Conservation (phyloP, 2,888 invertebrate species). For the Arctia plantaginis region DNA sequence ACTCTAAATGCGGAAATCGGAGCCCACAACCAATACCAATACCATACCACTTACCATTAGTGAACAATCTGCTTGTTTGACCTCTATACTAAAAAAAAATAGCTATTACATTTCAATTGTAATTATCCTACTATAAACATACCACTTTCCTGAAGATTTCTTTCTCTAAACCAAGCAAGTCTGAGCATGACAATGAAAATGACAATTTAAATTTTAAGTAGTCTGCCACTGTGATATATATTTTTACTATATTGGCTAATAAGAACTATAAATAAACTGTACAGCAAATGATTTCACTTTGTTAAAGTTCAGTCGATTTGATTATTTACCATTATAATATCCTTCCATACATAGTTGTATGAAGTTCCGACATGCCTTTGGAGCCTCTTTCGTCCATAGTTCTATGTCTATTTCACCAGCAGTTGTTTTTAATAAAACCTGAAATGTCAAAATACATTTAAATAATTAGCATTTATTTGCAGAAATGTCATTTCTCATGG, state of each 20-base stretch:
- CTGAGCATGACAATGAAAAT: background rate
- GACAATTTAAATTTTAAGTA: background rate
- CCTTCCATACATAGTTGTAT: constrained; percentile 98
- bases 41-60: too few relatives aligned
- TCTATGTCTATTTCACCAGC: constrained; percentile 99
- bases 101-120: too few relatives aligned
- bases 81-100: too few relatives aligned
- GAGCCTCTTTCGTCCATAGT: constrained; percentile 98
- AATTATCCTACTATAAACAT: too few relatives aligned
- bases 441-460: constrained; percentile 42
- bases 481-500: background rate
- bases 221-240: background rate
- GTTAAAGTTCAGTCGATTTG: background rate
- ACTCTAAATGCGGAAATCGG: too few relatives aligned
- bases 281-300: background rate
- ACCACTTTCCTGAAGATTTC: too few relatives aligned
- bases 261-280: background rate
- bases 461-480: background rate
- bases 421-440: constrained; percentile 96
- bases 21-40: too few relatives aligned
- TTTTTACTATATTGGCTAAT: background rate
- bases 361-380: constrained; percentile 97
- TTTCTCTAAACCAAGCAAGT: background rate
- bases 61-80: too few relatives aligned
- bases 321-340: constrained; percentile 91